Conservation (phyloP, 2,888 invertebrate species). For the Drosophila subquinaria region DNA sequence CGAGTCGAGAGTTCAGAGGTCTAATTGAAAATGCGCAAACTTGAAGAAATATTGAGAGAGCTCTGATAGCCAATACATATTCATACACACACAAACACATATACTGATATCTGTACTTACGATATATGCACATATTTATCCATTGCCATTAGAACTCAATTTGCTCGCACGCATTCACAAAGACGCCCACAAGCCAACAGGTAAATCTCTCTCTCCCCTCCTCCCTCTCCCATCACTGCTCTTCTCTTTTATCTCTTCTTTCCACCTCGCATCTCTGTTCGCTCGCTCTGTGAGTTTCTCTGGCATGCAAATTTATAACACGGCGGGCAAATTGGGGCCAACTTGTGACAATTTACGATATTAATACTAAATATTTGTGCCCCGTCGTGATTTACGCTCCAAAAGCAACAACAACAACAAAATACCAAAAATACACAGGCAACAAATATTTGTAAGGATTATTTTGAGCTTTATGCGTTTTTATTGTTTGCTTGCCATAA, state of each 20-base stretch:
- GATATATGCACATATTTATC: conserved; percentile 29
- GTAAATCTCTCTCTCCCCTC: conserved; percentile 1
- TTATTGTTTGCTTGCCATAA: conserved; percentile 77
- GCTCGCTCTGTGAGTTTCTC: conserved; percentile 12
- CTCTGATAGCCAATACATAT: conserved; percentile 8
- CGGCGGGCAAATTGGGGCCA: conserved; percentile 82
- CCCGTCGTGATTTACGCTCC: conserved; percentile 74
- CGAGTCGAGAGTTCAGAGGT: conserved; percentile 80
- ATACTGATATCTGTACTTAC: conserved; percentile 1
- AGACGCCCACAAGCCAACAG: conserved; percentile 64
- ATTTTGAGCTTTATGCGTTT: conserved; percentile 74
- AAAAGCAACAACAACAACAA: conserved; percentile 19
- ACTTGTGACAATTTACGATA: conserved; percentile 83
- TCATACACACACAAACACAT: conserved; percentile 1
- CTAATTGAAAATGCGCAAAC: conserved; percentile 83
- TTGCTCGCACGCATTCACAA: conserved; percentile 61
- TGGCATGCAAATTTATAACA: conserved; percentile 78
- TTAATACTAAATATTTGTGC: conserved; percentile 84
- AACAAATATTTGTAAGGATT: conserved; percentile 61
- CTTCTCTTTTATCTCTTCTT: background rate
- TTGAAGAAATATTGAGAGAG: conserved; percentile 76
- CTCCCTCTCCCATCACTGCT: background rate
- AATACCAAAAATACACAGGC: background rate
- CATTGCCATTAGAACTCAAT: conserved; percentile 76
- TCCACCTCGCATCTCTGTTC: background rate